Evolutionary conservation across 2,797 vertebrate genomes (phyloP).

Genomic region (Saxicola maurus): DNA sequence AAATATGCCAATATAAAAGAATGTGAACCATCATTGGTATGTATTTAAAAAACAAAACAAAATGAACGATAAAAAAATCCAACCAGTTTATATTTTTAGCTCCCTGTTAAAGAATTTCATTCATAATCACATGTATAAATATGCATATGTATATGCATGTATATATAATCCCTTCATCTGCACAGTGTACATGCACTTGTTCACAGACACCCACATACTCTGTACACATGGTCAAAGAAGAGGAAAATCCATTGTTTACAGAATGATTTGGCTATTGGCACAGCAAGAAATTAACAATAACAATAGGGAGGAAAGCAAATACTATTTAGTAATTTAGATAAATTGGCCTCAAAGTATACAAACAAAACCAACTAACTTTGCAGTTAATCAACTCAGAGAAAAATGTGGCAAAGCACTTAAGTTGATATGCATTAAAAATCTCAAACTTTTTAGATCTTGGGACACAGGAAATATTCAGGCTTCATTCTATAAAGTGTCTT

Average conservation of each 20-base stretch:
- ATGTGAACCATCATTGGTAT: neutral
- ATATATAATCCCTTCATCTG: neutral
- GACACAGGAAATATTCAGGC: neutral
- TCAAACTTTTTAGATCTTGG: neutral
- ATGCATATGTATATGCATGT: neutral
- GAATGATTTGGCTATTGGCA: neutral
- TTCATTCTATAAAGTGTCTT: neutral
- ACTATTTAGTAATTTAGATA: neutral
- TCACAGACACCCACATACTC: neutral
- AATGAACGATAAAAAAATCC: neutral
- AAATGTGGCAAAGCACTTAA: neutral
- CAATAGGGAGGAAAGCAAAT: neutral
- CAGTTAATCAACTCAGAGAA: neutral
- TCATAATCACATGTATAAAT: neutral
- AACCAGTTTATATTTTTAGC: neutral
- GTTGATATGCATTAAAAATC: neutral
- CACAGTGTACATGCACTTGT: fast-evolving
- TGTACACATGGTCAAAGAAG: neutral
- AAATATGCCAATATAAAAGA: neutral
- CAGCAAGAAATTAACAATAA: neutral
- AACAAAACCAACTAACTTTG: neutral
- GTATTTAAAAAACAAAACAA: neutral
- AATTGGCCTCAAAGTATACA: neutral
- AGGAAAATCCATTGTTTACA: fast-evolving
- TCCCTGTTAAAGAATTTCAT: neutral